Conservation (phyloP, 2,113 vertebrate species). For the Crocuta crocuta region DNA sequence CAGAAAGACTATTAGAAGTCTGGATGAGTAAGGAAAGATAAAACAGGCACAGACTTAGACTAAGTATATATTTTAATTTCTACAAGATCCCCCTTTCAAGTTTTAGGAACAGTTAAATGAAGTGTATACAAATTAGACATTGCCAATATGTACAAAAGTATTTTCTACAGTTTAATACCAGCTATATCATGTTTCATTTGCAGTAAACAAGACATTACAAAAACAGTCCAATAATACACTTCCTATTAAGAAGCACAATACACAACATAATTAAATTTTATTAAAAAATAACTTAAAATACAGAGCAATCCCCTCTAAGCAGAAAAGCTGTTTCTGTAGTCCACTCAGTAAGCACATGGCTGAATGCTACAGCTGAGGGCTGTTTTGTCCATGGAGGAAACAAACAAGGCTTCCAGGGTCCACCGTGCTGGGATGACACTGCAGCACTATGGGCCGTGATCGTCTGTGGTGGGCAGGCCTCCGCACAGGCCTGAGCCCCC, state of each 20-base stretch:
- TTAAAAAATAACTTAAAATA: slow-evolving; percentile 82
- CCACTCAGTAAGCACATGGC: slow-evolving; percentile 59
- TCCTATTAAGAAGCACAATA: slow-evolving; percentile 76
- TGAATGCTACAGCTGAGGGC: not conserved
- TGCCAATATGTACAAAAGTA: slow-evolving; percentile 85
- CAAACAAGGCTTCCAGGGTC: not conserved
- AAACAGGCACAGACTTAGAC: slow-evolving; percentile 42
- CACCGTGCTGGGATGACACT: not conserved
- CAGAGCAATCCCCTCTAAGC: slow-evolving; percentile 69
- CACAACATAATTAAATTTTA: slow-evolving; percentile 73
- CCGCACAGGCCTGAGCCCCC: too few relatives aligned
- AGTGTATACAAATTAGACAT: slow-evolving; percentile 75
- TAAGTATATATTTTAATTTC: slow-evolving; percentile 71
- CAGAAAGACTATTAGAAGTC: slow-evolving; percentile 38
- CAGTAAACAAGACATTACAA: slow-evolving; percentile 83
- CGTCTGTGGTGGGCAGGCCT: not conserved
- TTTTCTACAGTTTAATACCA: slow-evolving; percentile 81
- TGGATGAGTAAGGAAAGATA: not conserved
- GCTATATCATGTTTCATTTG: slow-evolving; percentile 82
- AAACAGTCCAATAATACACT: slow-evolving; percentile 77
- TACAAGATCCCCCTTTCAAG: slow-evolving; percentile 59
- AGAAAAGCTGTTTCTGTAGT: slow-evolving; percentile 68
- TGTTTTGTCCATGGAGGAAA: not conserved
- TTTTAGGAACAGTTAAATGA: slow-evolving; percentile 45
- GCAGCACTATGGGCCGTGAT: not conserved